A percentile compares a stretch with the other conserved stretches of the same genome.
These are phyloP conservation scores for Syrmaticus mikado DNA, from an alignment of 2,113 vertebrate species.

Conservation along the genomic window DNA sequence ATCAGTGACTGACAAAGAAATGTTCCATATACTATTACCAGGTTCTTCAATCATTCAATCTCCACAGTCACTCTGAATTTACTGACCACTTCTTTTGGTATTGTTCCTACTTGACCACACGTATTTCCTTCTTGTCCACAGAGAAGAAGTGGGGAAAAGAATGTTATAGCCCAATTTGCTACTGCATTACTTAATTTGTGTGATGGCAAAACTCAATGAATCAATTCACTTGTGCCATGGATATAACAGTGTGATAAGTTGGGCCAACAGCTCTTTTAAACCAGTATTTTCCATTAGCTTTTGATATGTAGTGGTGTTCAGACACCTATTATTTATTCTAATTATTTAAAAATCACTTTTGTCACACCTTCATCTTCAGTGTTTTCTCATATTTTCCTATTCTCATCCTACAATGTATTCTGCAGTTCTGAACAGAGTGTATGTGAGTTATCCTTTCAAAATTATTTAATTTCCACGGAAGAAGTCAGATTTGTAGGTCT, in stretches of 20 bases:
- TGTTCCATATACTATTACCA: constrained; percentile 17
- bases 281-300: neutral
- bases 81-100: constrained; percentile 24
- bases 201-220: neutral
- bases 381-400: neutral
- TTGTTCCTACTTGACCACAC: neutral
- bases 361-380: neutral
- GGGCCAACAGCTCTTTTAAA: neutral
- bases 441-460: neutral
- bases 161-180: constrained; percentile 5
- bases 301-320: neutral
- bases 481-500: neutral
- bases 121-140: constrained; percentile 1
- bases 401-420: neutral
- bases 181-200: neutral
- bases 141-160: neutral
- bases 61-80: constrained; percentile 52
- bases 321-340: neutral
- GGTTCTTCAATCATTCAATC: constrained; percentile 56
- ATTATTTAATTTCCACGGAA: neutral
- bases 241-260: neutral
- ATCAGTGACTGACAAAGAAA: constrained; percentile 24
- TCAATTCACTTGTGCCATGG: neutral
- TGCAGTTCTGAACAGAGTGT: neutral
- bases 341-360: neutral